Evolutionary conservation across 2,888 invertebrate species (phyloP).

Genomic region (Gasteruption jaculator): DNA sequence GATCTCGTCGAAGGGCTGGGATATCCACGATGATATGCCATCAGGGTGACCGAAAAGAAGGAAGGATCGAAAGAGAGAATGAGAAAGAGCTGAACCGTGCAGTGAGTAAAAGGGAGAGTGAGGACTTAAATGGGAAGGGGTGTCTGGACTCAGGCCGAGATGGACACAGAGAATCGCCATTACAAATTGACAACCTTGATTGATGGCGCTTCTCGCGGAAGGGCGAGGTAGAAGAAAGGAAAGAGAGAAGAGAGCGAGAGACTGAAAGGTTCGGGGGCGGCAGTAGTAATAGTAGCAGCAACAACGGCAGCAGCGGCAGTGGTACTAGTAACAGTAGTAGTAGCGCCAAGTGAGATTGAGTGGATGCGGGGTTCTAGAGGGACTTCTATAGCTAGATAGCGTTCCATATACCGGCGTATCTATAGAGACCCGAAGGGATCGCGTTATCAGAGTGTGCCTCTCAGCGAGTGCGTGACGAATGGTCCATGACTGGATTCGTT

Average conservation of each 20-base stretch:
- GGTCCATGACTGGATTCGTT: constrained; percentile 44
- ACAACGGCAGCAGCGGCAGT: too few species aligned
- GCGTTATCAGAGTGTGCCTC: constrained; percentile 47
- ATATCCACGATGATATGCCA: too few species aligned
- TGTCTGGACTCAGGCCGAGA: constrained; percentile 42
- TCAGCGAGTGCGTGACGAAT: constrained; percentile 51
- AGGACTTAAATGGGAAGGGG: constrained; percentile 23
- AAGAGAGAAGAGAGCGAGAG: constrained; percentile 15
- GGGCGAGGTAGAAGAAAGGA: constrained; percentile 24
- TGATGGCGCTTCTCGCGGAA: constrained; percentile 49
- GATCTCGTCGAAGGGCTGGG: constrained; percentile 32
- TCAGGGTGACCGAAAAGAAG: constrained; percentile 7
- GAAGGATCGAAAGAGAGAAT: constrained; percentile 23
- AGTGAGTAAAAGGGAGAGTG: constrained; percentile 13
- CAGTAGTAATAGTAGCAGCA: too few species aligned
- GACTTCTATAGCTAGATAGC: constrained; percentile 13
- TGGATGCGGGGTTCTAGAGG: constrained; percentile 25
- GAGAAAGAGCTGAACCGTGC: constrained; percentile 18
- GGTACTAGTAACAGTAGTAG: constrained; percentile 19
- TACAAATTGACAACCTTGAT: constrained; percentile 58
- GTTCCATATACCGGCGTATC: constrained; percentile 1
- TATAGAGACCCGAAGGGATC: constrained; percentile 21
- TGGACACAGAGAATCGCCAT: constrained; percentile 54
- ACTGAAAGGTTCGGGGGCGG: constrained; percentile 27
- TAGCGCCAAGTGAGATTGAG: constrained; percentile 38